Percentiles rank a stretch among this genome's conserved stretches.
Evolutionary conservation across 2,797 vertebrate species (phyloP).

Genomic region (Pitangus sulphuratus): DNA sequence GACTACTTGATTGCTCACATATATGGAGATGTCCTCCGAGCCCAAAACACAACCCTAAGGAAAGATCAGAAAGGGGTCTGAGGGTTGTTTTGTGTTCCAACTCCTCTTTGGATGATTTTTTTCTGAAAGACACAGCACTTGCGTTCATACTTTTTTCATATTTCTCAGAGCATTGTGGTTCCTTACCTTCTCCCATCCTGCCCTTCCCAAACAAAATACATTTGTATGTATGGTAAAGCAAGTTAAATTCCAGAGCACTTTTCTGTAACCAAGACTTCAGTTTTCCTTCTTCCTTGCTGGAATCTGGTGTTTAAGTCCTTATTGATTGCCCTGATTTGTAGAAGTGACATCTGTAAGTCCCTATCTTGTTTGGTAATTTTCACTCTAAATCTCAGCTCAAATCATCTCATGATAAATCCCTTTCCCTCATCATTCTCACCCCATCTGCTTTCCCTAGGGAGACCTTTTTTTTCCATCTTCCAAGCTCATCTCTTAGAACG

Average conservation of each 20-base stretch:
- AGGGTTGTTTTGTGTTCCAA: not conserved
- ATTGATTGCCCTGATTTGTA: slow-evolving; percentile 48
- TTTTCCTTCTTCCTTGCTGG: not conserved
- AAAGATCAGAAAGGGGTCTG: not conserved
- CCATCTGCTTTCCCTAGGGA: slow-evolving; percentile 53
- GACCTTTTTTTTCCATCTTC: slow-evolving; percentile 61
- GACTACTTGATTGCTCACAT: not conserved
- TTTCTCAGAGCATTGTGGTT: not conserved
- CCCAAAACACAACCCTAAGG: not conserved
- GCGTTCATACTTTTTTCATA: not conserved
- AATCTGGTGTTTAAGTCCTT: slow-evolving; percentile 35
- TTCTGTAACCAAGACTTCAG: not conserved
- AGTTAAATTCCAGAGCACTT: not conserved
- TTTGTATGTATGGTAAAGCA: not conserved
- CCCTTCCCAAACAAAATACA: not conserved
- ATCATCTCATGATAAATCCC: slow-evolving; percentile 65
- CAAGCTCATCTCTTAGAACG: slow-evolving; percentile 33
- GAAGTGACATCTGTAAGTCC: slow-evolving; percentile 66
- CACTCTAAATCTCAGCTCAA: slow-evolving; percentile 63
- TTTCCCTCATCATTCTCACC: slow-evolving; percentile 67
- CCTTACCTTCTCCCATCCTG: not conserved
- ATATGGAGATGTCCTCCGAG: not conserved
- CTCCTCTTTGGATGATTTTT: not conserved
- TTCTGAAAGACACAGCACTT: not conserved
- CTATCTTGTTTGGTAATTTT: slow-evolving; percentile 70